These are phyloP conservation scores for Tuta absoluta DNA, from an alignment of 2,888 invertebrate species.

Conservation along the genomic window DNA sequence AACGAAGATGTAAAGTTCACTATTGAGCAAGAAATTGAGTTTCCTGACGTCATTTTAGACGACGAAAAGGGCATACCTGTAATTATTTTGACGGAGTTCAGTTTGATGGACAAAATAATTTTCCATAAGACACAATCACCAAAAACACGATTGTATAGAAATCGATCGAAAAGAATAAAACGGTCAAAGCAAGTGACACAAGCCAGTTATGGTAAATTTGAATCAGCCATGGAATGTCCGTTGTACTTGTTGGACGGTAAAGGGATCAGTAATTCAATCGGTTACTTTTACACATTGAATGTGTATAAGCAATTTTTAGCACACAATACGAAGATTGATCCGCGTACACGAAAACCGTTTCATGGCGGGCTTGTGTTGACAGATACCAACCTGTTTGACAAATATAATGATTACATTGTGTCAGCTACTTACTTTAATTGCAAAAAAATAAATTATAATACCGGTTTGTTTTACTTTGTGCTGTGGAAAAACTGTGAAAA, in stretches of 20 bases:
- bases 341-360: conserved; percentile 42
- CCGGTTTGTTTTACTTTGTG: conserved; percentile 50
- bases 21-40: conserved; percentile 49
- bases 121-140: conserved; percentile 29
- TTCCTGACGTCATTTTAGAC: conserved; percentile 52
- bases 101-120: conserved; percentile 49
- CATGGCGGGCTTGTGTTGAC: background rate
- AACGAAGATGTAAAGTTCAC: conserved; percentile 45
- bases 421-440: background rate
- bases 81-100: conserved; percentile 43
- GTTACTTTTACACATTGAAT: conserved; percentile 53
- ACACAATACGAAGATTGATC: conserved; percentile 43
- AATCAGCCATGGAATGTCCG: conserved; percentile 48
- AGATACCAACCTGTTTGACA: conserved; percentile 18
- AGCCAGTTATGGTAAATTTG: conserved; percentile 50
- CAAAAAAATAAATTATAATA: conserved; percentile 35
- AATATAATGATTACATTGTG: conserved; percentile 31
- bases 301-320: conserved; percentile 49
- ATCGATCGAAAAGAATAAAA: background rate
- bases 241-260: conserved; percentile 46
- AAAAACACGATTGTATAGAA: no score
- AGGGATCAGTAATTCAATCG: conserved; percentile 48
- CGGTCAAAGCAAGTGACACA: conserved; percentile 24
- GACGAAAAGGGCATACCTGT: conserved; percentile 55
- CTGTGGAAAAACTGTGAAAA: conserved; percentile 54